Conservation (phyloP, 2,797 vertebrate genomes). For the Urosaurus nigricauda region DNA sequence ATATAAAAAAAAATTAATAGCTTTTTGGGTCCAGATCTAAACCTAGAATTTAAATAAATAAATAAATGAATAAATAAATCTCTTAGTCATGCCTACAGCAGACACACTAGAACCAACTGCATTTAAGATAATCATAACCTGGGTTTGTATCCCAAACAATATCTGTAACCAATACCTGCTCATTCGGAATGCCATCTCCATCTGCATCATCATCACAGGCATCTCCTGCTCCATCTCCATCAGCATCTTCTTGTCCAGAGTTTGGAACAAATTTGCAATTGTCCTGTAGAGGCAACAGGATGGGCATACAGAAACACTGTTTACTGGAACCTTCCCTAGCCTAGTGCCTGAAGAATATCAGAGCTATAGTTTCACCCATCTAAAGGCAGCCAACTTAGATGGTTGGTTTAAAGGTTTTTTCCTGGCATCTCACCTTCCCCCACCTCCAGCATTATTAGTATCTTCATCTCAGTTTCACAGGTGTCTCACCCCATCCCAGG, state of each 20-base stretch:
- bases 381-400: neutral
- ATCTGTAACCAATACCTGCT: slow-evolving; percentile 83
- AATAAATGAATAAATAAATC: no score
- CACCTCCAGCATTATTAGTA: no score
- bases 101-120: no score
- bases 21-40: neutral
- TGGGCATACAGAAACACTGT: neutral
- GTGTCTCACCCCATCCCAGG: no score
- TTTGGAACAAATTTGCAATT: slow-evolving; percentile 95
- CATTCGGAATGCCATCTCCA: slow-evolving; percentile 93
- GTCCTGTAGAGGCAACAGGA: slow-evolving; percentile 81
- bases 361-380: neutral
- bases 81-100: no score
- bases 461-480: no score
- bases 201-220: slow-evolving; percentile 95
- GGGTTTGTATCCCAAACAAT: neutral
- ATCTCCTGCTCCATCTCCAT: slow-evolving; percentile 89
- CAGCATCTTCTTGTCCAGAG: slow-evolving; percentile 97
- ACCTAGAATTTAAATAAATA: no score
- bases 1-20: neutral
- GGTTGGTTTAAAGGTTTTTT: neutral
- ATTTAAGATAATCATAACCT: no score
- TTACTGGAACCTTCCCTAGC: neutral
- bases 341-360: neutral
- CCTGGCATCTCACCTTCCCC: neutral